phyloP scores from a whole-genome alignment of 2,113 vertebrate genomes.

The Paradoxurus hermaphroditus region DNA sequence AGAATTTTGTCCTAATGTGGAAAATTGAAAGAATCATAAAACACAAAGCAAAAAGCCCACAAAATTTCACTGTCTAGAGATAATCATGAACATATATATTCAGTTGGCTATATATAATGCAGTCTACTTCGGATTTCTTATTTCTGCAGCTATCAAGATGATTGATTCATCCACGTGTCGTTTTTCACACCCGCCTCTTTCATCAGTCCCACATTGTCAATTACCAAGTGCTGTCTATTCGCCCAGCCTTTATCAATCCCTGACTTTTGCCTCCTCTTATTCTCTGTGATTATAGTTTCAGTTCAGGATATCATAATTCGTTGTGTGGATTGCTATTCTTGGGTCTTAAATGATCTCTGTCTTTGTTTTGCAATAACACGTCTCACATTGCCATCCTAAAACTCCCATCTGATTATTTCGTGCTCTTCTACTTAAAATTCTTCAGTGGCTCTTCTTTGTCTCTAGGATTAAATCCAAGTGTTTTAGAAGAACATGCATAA shows the following conservation, averaged over 20 bases:
- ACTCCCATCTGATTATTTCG: background rate
- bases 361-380: background rate
- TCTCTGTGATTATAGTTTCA: background rate
- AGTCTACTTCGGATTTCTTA: background rate
- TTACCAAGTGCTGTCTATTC: background rate
- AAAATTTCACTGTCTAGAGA: background rate
- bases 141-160: background rate
- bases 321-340: background rate
- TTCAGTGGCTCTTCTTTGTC: background rate
- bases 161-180: background rate
- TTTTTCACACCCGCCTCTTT: background rate
- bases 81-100: background rate
- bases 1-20: slow-evolving; percentile 4
- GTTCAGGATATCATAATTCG: background rate
- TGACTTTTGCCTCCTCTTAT: background rate
- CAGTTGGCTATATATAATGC: background rate
- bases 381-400: background rate
- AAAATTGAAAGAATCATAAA: slow-evolving; percentile 28
- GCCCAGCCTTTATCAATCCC: background rate
- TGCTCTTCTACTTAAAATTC: background rate
- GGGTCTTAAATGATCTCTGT: background rate
- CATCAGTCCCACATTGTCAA: background rate
- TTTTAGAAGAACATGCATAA: background rate
- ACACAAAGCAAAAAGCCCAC: background rate
- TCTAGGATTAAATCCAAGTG: background rate